Evolutionary conservation across 2,888 invertebrate species (phyloP), one percentile per base, ranked within the genome.

Genomic region (Leucoma salicis): DNA sequence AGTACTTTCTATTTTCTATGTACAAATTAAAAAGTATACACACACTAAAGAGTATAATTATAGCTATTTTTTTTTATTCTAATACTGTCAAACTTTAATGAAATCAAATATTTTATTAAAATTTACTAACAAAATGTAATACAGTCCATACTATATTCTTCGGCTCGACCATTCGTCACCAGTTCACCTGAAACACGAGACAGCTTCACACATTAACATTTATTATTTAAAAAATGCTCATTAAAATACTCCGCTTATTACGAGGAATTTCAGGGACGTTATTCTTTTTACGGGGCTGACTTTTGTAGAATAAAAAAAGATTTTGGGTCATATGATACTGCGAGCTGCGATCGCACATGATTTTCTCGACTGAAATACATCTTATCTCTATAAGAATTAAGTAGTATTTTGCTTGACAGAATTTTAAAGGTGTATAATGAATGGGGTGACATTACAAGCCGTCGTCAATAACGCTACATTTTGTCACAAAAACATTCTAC

Each of bases 191-290:
- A 74, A 73, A 65, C 61, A 65, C 59, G 66, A 68, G 40, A 63
- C 57, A 51, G 61, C 66, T 70, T 74, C 70, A 73, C 79, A 78
- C 77, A 72, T 80, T 74, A 72, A 56, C 71, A 67, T 72, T 65
- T 60, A 53, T 61, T 66, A 66, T 70, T 68, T 53, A 46, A 70
- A 77, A 82, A 78, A 74, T 71, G 65, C 77, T 84, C 83, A 78
- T 87, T 86, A 87, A 87, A 86, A 86, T 86, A 70, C 75, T 80
- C 78, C 45, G 62, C 61, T 77, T 80, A 78, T 82, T 80, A 82
- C 78, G 60, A 66, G 60, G 69, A 75, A 82, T 82, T 79, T 66
- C 58, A 31, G 11, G 35, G 41, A 58, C 57, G 56, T 65, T 66
- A 67, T 57, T 46, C 52, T 78, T 74, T 78, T 77, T 72, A 72